Evolutionary conservation across 1,140 invertebrate species (phyloP), one percentile per base, ranked within the genome.

Genomic region (Heterodera schachtii): DNA sequence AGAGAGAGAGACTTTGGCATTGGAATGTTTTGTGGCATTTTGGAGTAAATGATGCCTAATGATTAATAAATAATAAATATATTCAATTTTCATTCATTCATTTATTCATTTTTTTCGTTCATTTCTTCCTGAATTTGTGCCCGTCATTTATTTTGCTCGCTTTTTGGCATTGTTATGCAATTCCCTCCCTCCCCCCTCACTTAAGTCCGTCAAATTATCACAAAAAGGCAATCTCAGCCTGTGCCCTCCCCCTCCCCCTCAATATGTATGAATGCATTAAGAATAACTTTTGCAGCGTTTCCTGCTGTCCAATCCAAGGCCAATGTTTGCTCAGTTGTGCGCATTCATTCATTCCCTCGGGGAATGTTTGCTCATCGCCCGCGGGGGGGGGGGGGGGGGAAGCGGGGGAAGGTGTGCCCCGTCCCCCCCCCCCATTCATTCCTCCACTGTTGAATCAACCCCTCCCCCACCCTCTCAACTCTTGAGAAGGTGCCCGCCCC

Each of bases 181-280:
- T 60, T 19, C 5, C 13, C 13, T 60, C 57, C 16, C 16, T 16
- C 57, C 19, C 19, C 57, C 11, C 11, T 60, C 16, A 60, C 57
- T 60, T 60, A 16, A 16, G 57, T 19, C 9, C 57, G 57, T 60
- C 57, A 60, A 60, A 60, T 60, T 60, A 4, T 60, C 57, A 60
- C 49, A 52, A 52, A 52, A 60, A 60, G 57, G 11, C 57, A 60
- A 60, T 60, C 57, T 60, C 49, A 52, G 6, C 49, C 49, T 52
- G 31, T 31, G 31, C 31, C 31, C 31, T 31, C 31, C 31, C 31
- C 31, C 31, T 31, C 31, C 31, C 31, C 49, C 57, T 60, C 6
- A 60, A 60, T 60, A 60, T 60, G 57, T 60, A 60, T 60, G 57
- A 60, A 60, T 60, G 57, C 57, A 60, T 60, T 60, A 52, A 60